Evolutionary conservation across 2,888 invertebrate genomes (phyloP), one percentile per base, ranked within the genome.

Genomic region (Archaeoteleia sp.): DNA sequence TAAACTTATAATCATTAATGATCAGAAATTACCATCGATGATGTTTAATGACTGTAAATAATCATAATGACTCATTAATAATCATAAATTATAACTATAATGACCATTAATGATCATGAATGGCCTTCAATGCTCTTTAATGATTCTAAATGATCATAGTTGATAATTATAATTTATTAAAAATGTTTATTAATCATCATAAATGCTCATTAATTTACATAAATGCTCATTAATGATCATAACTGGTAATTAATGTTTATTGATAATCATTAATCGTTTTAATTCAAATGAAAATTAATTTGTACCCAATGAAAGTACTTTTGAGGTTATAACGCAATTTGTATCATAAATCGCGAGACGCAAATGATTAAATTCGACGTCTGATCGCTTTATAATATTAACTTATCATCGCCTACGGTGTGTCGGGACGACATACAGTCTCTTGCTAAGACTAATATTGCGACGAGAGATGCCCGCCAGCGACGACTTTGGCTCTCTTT

Each of bases 401-500:
- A 53, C 20, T 40, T 40, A 48, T 61, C 37, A 48, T 42, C 55
- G 51, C 40, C 25, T 39, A 49, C 53, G 43, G 43, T 29, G 55
- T 32, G 42, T 14, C 27, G 35, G 15, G 35, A 49, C 46, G 57
- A 20, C 43, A 39, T 46, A 20, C 48, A 60, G 60, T 53, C 35
- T 48, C 10, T 42, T 60, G 51, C 55, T 35, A 54, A 61, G 66
- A 66, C 70, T 76, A 78, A 74, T 76, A 75, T 74, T 72, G 68
- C 61, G 67, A 71, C 67, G 74, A 71, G 73, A 66, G 68, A 71
- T 61, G 61, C 67, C 75, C 75, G 53, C 53, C 37, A 73, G 78
- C 77, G 71, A 76, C 71, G 70, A 74, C 74, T 77, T 71, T 74
- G 72, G 72, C 74, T 74, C 74, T 72, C 76, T 78, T 78, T 79